Conservation (phyloP, 2,797 vertebrate species). For the Mus minutoides region DNA sequence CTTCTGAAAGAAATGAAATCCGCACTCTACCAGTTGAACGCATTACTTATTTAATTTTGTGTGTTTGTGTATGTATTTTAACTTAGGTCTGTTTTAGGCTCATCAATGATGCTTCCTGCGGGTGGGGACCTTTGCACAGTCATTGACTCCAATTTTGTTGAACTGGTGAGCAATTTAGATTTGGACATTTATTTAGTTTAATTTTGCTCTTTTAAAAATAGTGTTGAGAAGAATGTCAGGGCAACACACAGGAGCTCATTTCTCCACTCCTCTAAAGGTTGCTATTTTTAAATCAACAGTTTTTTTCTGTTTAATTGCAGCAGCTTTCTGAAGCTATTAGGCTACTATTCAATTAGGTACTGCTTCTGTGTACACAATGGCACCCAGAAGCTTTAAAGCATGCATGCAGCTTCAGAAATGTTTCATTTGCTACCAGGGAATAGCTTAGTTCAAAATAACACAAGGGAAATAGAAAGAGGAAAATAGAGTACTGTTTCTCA, state of each 20-base stretch:
- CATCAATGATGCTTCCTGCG: slow-evolving; percentile 49
- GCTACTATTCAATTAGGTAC: slow-evolving; percentile 81
- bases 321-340: slow-evolving; percentile 78
- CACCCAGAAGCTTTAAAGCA: slow-evolving; percentile 72
- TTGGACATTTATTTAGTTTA: slow-evolving; percentile 55
- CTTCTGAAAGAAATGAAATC: neutral
- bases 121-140: slow-evolving; percentile 20
- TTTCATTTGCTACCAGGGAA: slow-evolving; percentile 71
- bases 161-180: slow-evolving; percentile 58
- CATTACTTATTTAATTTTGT: slow-evolving; percentile 9
- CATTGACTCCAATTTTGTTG: slow-evolving; percentile 61
- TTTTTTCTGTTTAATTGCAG: slow-evolving; percentile 68
- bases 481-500: slow-evolving; percentile 50
- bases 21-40: neutral
- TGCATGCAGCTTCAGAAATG: slow-evolving; percentile 67
- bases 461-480: slow-evolving; percentile 47
- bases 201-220: slow-evolving; percentile 63
- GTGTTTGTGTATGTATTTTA: slow-evolving; percentile 52
- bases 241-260: slow-evolving; percentile 57
- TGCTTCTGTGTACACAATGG: slow-evolving; percentile 77
- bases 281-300: slow-evolving; percentile 76
- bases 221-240: slow-evolving; percentile 55
- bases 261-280: slow-evolving; percentile 57
- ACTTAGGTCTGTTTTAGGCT: slow-evolving; percentile 28
- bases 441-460: slow-evolving; percentile 54